Evolutionary conservation across 2,797 vertebrate genomes (phyloP), one percentile per base, ranked within the genome.

Genomic region (Myripristis murdjan): DNA sequence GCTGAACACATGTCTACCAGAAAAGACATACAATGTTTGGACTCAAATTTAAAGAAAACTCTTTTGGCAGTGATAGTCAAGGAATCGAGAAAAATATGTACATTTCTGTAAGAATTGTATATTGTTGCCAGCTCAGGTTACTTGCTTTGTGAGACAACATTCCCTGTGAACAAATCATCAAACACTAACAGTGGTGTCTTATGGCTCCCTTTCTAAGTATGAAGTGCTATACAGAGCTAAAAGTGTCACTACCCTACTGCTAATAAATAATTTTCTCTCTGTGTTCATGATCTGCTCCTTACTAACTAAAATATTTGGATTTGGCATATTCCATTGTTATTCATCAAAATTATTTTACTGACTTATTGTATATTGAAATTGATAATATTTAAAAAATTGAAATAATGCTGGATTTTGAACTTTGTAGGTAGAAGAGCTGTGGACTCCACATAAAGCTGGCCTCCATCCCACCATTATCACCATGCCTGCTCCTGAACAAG

Each of bases 381-480:
- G 2, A n/a, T 46, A 57, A 6, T 41, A 3, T 14, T 15, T 12
- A 49, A 33, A 10, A 51, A 24, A 57, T 33, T 41, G 2, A 64
- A 52, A 16, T 39, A 26, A 0, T 64, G 9, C 18, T 52, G n/a
- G 6, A n/a, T 46, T 62, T 24, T 44, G 23, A 18, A 52, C 43
- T 68, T 79, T 43, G 31, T 6, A 93, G 39, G 90, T 92, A 0
- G 91, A 95, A 51, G 85, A 95, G 26, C 66, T 88, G 10, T 98
- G 97, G 97, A 71, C 4, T 11, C 92, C 95, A 1, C 93, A 95
- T 70, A 96, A 95, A 85, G 91, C 92, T 18, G 94, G 92, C 0
- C 77, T 80, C 23, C 94, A 94, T 73, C 97, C 97, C 0, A 76
- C 64, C 20, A 72, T 96, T 8, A 87, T 94, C 79, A 77, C 88